phyloP scores from a whole-genome alignment of 2,113 vertebrate genomes.

The Elgaria multicarinata region DNA sequence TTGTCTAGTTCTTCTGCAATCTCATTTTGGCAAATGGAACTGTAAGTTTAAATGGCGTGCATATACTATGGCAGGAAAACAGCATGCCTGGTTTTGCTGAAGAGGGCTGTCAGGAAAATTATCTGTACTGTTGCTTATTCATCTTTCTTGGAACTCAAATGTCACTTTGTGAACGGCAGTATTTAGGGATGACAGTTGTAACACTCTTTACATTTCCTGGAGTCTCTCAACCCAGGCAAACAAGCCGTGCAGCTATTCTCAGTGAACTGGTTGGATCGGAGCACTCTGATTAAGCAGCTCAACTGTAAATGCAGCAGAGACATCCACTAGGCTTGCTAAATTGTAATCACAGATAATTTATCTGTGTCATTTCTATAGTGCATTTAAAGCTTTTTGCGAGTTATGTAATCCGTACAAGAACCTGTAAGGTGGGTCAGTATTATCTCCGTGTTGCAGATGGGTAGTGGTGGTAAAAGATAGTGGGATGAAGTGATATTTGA shows the following conservation, averaged over 20 bases:
- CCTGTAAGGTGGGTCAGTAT: neutral
- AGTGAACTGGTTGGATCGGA: neutral
- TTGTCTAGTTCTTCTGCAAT: slow-evolving; percentile 67
- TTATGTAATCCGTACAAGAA: neutral
- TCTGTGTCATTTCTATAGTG: neutral
- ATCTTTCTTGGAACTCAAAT: slow-evolving; percentile 11
- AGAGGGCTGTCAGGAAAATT: slow-evolving; percentile 32
- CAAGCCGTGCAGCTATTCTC: neutral
- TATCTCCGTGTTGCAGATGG: neutral
- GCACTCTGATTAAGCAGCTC: neutral
- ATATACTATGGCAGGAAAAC: neutral
- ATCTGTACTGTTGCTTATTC: neutral
- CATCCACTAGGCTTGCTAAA: neutral
- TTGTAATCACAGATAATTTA: neutral
- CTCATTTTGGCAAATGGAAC: slow-evolving; percentile 81
- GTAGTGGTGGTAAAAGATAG: neutral
- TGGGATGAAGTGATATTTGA: neutral
- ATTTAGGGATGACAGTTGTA: neutral
- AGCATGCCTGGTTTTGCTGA: neutral
- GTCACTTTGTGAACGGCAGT: slow-evolving; percentile 3
- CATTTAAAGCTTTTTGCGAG: neutral
- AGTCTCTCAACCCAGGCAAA: neutral
- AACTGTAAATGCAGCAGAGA: neutral
- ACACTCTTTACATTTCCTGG: neutral
- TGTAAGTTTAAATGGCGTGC: slow-evolving; percentile 63